Base-by-base conservation (phyloP, 2,888 invertebrate species). In the Rhagophthalmus giganteus region DNA sequence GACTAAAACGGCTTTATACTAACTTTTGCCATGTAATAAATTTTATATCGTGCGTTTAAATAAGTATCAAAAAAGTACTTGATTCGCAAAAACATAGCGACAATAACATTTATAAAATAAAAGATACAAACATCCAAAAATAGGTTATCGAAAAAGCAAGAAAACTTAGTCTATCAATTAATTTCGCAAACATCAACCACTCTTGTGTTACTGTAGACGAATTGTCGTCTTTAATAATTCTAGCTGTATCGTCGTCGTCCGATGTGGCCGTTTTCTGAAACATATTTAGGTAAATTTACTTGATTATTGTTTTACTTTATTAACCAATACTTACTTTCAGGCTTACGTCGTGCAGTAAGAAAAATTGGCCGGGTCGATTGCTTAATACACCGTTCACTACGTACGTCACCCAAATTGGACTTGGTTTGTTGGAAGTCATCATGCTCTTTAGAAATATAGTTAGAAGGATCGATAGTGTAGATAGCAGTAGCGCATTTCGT, bases 181-280 rank as follows among this genome's bases (percentile, higher is more conserved):
- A 58, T 57, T 65, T 71, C 5, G 67, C 72, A 50, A 75, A 68
- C 20, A 73, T 39, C 2, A 61, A 49, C 72, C 72, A 74, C 41
- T 73, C 73, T 31, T 63, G 58, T 12, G 38, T 7, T 25, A 46
- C 20, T 8, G 20, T 25, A 6, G 46, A 46, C 30, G n/a, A n/a
- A n/a, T 57, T 52, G 32, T 60, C 60, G 2, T 8, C 10, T 16
- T 34, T 24, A 10, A 66, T 54, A 12, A 66, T 58, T 27, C 56
- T 61, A 2, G 55, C 54, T 3, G 66, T 66, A 51, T 74, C 74
- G 44, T 74, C 73, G 25, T 72, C 70, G 50, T 68, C 64, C 8
- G 64, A 66, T 15, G 58, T 56, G 7, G 67, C 68, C 8, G 65
- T 57, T 25, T 64, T 64, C 72, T n/a, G n/a, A n/a, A n/a, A n/a